Percentiles rank a stretch among this genome's conserved stretches.
These are phyloP conservation scores for Brachirus orientalis DNA, from an alignment of 2,113 vertebrate species.

Conservation along the genomic window DNA sequence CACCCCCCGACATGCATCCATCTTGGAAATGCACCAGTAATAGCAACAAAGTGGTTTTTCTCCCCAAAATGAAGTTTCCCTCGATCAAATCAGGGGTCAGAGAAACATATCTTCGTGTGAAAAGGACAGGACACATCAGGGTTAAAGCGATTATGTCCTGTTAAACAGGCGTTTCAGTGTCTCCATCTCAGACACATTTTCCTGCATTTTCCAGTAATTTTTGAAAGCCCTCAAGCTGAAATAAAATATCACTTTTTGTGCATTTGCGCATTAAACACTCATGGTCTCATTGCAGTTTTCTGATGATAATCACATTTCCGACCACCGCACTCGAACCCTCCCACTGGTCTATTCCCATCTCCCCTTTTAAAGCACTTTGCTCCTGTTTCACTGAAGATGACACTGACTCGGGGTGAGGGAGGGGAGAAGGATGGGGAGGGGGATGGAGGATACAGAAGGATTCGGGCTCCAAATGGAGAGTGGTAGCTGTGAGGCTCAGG, in stretches of 20 bases:
- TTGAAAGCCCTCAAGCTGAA: constrained; percentile 87
- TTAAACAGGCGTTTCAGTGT: constrained; percentile 83
- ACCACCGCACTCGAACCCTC: constrained; percentile 37
- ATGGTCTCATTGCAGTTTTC: constrained; percentile 79
- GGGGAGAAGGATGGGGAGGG: background rate
- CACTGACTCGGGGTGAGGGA: constrained; percentile 59
- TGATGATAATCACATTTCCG: constrained; percentile 82
- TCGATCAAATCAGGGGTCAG: constrained; percentile 83
- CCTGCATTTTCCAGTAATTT: constrained; percentile 88
- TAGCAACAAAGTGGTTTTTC: constrained; percentile 87
- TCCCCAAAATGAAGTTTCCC: constrained; percentile 83
- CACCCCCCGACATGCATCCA: constrained; percentile 59
- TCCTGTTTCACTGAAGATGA: constrained; percentile 79
- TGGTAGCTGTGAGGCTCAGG: constrained; percentile 49
- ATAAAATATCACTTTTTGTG: constrained; percentile 89
- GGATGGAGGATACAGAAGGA: constrained; percentile 17
- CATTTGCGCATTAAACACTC: constrained; percentile 85
- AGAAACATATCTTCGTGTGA: constrained; percentile 81
- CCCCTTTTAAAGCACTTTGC: constrained; percentile 84
- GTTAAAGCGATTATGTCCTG: constrained; percentile 83
- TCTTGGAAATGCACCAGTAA: constrained; percentile 83
- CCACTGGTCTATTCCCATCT: constrained; percentile 73
- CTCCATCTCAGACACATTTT: constrained; percentile 87
- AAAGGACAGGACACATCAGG: constrained; percentile 85
- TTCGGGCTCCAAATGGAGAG: constrained; percentile 56